Evolutionary conservation across 1,140 invertebrate species (phyloP).

Genomic region (Bombus terrestris): DNA sequence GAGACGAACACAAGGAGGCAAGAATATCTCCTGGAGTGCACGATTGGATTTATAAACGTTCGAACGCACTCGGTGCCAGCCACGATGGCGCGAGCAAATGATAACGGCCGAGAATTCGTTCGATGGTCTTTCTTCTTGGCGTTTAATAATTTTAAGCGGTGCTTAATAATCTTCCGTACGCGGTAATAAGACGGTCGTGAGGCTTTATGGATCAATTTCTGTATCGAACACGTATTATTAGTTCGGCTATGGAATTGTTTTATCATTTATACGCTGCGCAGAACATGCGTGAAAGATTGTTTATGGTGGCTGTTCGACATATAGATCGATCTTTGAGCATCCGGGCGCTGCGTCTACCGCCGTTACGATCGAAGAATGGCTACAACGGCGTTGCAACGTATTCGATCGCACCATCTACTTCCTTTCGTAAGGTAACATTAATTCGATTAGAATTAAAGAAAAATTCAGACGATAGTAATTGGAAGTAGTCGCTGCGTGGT

Average conservation of each 20-base stretch:
- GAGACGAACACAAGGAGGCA: not conserved
- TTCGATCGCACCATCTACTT: not conserved
- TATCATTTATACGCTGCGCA: not conserved
- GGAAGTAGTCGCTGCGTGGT: not conserved
- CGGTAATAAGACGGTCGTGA: not conserved
- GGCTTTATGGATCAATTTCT: not conserved
- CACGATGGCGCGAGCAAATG: not conserved
- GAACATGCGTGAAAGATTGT: not conserved
- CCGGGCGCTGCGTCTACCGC: not conserved
- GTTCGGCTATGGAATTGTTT: not conserved
- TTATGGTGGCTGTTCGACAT: not conserved
- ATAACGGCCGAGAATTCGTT: not conserved
- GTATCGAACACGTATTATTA: not conserved
- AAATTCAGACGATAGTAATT: not conserved
- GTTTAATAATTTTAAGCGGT: conserved; percentile 3
- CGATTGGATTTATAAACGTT: not conserved
- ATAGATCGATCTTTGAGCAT: not conserved
- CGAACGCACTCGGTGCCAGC: not conserved
- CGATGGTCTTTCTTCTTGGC: not conserved
- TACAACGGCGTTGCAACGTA: not conserved
- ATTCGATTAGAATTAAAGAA: not conserved
- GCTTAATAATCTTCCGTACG: not conserved
- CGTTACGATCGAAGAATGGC: not conserved
- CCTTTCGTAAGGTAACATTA: not conserved
- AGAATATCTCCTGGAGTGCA: not conserved